A percentile compares a stretch with the other conserved stretches of the same genome.
Evolutionary conservation across 35 echinoderm and acorn worm species (phyloP).

Genomic region (Heliocidaris tuberculata): DNA sequence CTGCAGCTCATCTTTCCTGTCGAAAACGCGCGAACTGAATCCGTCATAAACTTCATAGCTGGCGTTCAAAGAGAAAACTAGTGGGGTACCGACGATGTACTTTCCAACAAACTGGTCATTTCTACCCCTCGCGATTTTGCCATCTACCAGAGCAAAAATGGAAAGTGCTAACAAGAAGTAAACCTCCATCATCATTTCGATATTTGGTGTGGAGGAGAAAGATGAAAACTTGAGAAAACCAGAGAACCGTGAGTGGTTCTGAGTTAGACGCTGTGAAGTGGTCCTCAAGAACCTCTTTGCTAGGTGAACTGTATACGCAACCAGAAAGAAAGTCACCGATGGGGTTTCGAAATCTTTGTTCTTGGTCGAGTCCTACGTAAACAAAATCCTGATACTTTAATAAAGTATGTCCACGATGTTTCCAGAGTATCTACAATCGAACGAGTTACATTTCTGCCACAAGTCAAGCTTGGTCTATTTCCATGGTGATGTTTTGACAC

Average conservation of each 20-base stretch:
- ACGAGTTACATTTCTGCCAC: background rate
- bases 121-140: background rate
- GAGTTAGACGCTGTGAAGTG: background rate
- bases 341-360: background rate
- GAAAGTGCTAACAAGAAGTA: background rate
- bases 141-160: background rate
- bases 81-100: background rate
- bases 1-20: background rate
- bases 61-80: background rate
- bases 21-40: background rate
- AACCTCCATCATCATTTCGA: background rate
- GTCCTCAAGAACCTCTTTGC: background rate
- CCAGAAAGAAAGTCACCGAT: too few relatives aligned
- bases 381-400: background rate
- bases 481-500: background rate
- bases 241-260: background rate
- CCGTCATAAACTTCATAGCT: background rate
- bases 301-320: too few relatives aligned
- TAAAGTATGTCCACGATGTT: background rate
- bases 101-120: background rate
- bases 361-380: background rate
- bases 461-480: background rate
- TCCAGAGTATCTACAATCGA: background rate
- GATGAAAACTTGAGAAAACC: background rate
- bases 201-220: background rate